Evolutionary conservation across 2,113 vertebrate genomes (phyloP).

Genomic region (Xenopus laevis): DNA sequence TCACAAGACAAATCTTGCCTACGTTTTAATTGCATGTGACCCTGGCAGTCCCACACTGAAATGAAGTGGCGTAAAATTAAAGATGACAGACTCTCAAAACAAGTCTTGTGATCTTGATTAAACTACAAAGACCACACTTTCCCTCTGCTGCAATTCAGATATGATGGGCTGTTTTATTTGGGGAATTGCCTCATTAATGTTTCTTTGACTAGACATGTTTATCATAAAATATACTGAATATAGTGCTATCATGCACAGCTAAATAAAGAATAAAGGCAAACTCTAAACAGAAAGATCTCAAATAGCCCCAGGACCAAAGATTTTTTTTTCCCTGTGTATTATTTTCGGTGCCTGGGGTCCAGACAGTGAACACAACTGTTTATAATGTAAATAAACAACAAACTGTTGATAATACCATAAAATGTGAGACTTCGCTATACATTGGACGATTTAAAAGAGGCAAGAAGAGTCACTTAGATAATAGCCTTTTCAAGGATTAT

Average conservation of each 20-base stretch:
- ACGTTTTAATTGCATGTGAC: slow-evolving; percentile 88
- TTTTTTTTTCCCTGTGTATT: slow-evolving; percentile 47
- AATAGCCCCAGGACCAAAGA: slow-evolving; percentile 57
- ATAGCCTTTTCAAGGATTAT: too few species aligned
- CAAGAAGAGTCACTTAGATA: neutral
- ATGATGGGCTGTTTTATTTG: slow-evolving; percentile 84
- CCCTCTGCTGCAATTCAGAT: slow-evolving; percentile 79
- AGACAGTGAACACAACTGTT: slow-evolving; percentile 1
- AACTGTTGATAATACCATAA: neutral
- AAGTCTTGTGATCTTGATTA: slow-evolving; percentile 87
- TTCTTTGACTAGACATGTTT: slow-evolving; percentile 92
- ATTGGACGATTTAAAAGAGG: neutral
- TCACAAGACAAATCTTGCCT: slow-evolving; percentile 81
- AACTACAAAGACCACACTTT: slow-evolving; percentile 84
- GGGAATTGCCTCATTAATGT: slow-evolving; percentile 88
- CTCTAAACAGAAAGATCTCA: slow-evolving; percentile 59
- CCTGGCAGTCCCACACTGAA: slow-evolving; percentile 78
- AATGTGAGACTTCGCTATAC: neutral
- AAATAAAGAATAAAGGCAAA: slow-evolving; percentile 66
- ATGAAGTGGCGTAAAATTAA: slow-evolving; percentile 84
- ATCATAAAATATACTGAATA: slow-evolving; percentile 77
- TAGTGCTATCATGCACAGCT: slow-evolving; percentile 67
- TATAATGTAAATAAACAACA: neutral
- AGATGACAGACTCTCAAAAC: slow-evolving; percentile 83
- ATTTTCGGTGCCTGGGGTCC: slow-evolving; percentile 11